Percentiles rank a stretch among this genome's conserved stretches.
These are phyloP conservation scores for Patella ulyssiponensis DNA, from an alignment of 2,888 invertebrate genomes.

Conservation along the genomic window DNA sequence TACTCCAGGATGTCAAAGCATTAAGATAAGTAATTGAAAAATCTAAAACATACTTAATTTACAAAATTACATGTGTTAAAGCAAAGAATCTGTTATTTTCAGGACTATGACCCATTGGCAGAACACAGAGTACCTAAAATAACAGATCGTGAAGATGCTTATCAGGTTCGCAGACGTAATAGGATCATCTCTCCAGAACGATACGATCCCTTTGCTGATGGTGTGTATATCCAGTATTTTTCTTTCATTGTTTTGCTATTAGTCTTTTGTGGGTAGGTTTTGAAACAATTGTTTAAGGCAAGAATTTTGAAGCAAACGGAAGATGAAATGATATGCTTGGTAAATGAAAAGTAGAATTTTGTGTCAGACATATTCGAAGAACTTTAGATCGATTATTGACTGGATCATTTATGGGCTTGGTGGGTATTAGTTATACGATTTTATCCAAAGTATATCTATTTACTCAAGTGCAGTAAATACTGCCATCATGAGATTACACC, in stretches of 20 bases:
- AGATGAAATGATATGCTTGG: no score
- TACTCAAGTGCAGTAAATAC: not conserved
- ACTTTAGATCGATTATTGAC: conserved; percentile 10
- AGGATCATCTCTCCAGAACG: conserved; percentile 94
- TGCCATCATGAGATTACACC: no score
- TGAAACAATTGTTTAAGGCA: no score
- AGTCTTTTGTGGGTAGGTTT: no score
- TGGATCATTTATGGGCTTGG: not conserved
- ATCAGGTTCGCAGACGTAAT: conserved; percentile 87
- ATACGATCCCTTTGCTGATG: conserved; percentile 97
- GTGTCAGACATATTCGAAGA: not conserved
- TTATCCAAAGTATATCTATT: not conserved
- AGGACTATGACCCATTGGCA: conserved; percentile 71
- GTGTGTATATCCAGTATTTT: conserved; percentile 75
- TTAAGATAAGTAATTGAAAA: no score
- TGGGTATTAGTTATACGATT: not conserved
- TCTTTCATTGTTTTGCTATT: no score
- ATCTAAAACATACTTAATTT: no score
- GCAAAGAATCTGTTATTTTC: conserved; percentile 21
- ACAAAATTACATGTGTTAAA: conserved; percentile 2
- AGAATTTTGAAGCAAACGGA: no score
- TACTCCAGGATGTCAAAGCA: no score
- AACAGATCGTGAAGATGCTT: conserved; percentile 97
- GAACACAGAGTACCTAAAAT: conserved; percentile 85
- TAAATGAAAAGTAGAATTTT: no score